A percentile compares a stretch with the other conserved stretches of the same genome.
These are phyloP conservation scores for Ciconia nigra DNA, from an alignment of 2,797 vertebrate species.

Conservation along the genomic window DNA sequence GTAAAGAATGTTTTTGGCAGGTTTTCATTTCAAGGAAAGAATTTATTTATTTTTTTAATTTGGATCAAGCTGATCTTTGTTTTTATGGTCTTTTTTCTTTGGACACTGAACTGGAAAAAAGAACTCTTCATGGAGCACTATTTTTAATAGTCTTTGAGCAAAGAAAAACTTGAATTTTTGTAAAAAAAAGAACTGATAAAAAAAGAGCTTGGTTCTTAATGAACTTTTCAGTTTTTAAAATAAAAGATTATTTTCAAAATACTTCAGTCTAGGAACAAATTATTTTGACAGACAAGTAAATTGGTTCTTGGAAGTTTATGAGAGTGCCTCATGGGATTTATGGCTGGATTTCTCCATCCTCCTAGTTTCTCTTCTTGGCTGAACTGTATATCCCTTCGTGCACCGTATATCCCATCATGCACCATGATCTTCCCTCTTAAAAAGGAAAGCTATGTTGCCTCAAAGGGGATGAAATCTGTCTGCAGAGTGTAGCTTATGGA, in stretches of 20 bases:
- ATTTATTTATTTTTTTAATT: neutral
- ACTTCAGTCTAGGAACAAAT: neutral
- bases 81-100: neutral
- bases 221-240: neutral
- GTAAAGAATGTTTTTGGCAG: neutral
- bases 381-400: neutral
- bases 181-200: neutral
- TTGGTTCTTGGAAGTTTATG: neutral
- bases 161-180: rapidly evolving
- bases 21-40: neutral
- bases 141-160: neutral
- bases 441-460: neutral
- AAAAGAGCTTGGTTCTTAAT: neutral
- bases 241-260: neutral
- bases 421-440: neutral
- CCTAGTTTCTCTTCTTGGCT: neutral
- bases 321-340: neutral
- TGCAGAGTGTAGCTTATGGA: neutral
- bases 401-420: neutral
- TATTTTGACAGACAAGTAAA: neutral
- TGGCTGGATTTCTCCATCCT: neutral
- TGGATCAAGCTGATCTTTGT: neutral
- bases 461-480: neutral
- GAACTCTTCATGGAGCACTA: neutral
- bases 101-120: neutral